Evolutionary conservation across 2,888 invertebrate species (phyloP).

Genomic region (Philonicus albiceps): DNA sequence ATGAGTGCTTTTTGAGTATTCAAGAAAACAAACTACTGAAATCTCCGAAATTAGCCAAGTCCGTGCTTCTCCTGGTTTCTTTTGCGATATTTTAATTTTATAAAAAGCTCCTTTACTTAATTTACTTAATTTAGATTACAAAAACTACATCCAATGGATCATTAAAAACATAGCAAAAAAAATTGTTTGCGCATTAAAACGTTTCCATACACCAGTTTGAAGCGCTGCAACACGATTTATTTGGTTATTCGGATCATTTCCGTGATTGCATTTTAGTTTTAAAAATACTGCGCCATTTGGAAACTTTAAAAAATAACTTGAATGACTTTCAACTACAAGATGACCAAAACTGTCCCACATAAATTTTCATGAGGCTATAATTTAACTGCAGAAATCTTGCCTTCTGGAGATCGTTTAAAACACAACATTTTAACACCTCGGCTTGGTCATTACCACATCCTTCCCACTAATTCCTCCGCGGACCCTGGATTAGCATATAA

Average conservation of each 20-base stretch:
- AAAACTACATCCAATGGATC: no score
- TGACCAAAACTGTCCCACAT: not conserved
- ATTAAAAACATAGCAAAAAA: no score
- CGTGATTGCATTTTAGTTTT: no score
- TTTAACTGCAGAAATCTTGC: not conserved
- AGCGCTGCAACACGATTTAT: no score
- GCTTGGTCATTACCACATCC: not conserved
- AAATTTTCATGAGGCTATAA: not conserved
- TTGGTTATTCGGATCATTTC: no score
- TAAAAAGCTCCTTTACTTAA: no score
- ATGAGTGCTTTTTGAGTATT: not conserved
- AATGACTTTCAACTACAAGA: not conserved
- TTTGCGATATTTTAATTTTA: no score
- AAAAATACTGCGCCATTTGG: not conserved
- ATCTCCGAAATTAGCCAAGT: no score
- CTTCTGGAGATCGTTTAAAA: not conserved
- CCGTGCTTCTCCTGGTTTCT: no score
- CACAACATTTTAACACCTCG: slow-evolving; percentile 25
- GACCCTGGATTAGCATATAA: slow-evolving; percentile 14
- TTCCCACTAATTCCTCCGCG: not conserved
- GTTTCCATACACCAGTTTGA: no score
- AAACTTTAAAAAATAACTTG: not conserved
- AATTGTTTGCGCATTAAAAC: no score
- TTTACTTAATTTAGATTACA: not conserved
- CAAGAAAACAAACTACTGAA: not conserved